Base-by-base conservation (phyloP, 2,888 invertebrate genomes). In the Amphipyra berbera region DNA sequence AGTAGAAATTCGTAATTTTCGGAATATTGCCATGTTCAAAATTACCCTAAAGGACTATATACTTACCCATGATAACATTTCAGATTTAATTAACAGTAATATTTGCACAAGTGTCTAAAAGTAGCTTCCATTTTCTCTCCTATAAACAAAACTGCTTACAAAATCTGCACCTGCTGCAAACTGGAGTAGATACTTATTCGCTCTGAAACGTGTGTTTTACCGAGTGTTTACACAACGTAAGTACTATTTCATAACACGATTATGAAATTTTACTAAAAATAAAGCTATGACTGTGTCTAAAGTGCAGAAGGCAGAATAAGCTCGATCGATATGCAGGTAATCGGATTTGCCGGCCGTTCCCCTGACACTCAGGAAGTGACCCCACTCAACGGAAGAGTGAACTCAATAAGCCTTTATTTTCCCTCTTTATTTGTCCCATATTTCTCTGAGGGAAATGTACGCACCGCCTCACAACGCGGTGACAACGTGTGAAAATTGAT, bases 291-390 rank as follows among this genome's bases (percentile, higher is more conserved):
- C 54, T 50, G 45, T 56, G 46, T 45, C 21, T 53, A 57, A 48
- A 71, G 40, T 61, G 48, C 68, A 71, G 79, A 81, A 83, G 84
- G 84, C 84, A 86, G 84, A 85, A 81, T 83, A 84, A 86, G 78
- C 83, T 82, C 81, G 81, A 86, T 84, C 86, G 86, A 88, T 90
- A 85, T 74, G 68, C 82, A 84, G 87, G 87, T 90, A 92, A 91
- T 90, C 87, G 84, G 86, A 90, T 90, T 87, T 88, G 75, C 86
- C 80, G 82, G 81, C 81, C 86, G 74, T 82, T 86, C 84, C 84
- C 85, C 82, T 74, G 84, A 81, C 85, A 79, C 74, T 86, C 88
- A 90, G 92, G 93, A 92, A 92, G 88, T 90, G 88, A 88, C 89
- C 90, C 86, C 85, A 84, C 88, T 90, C 85, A 84, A 86, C 86